Evolutionary conservation across 1,140 invertebrate genomes (phyloP).

Genomic region (Heliconius himera): DNA sequence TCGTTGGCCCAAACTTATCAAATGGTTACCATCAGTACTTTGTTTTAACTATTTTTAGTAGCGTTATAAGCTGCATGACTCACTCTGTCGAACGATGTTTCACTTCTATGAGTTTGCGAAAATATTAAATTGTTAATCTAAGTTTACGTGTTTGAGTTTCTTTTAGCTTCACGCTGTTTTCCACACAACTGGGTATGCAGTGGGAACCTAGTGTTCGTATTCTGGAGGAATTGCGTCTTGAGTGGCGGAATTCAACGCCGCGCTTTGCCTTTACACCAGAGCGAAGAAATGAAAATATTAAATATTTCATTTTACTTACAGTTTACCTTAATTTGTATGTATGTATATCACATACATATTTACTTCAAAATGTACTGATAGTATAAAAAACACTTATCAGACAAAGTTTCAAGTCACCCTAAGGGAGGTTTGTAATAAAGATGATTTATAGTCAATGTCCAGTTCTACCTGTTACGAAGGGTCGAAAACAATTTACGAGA

Average conservation of each 20-base stretch:
- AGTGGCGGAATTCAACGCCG: too few relatives aligned
- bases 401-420: constrained; percentile 51
- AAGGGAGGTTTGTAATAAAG: constrained; percentile 65
- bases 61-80: constrained; percentile 39
- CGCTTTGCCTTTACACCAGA: too few relatives aligned
- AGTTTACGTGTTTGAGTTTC: too few relatives aligned
- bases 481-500: constrained; percentile 76
- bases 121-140: too few relatives aligned
- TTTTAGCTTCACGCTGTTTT: too few relatives aligned
- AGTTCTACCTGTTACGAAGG: constrained; percentile 65
- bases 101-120: too few relatives aligned
- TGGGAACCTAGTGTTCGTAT: too few relatives aligned
- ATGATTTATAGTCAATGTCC: constrained; percentile 78
- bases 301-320: not conserved
- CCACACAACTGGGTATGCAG: too few relatives aligned
- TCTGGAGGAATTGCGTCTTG: too few relatives aligned
- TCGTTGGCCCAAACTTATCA: constrained; percentile 12
- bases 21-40: constrained; percentile 1
- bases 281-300: too few relatives aligned
- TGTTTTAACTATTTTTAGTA: constrained; percentile 64
- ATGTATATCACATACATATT: not conserved
- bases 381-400: constrained; percentile 1
- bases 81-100: not conserved
- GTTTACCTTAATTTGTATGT: not conserved
- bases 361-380: not conserved